Base-by-base conservation (phyloP, 2,113 vertebrate genomes). In the Spea multiplicata region DNA sequence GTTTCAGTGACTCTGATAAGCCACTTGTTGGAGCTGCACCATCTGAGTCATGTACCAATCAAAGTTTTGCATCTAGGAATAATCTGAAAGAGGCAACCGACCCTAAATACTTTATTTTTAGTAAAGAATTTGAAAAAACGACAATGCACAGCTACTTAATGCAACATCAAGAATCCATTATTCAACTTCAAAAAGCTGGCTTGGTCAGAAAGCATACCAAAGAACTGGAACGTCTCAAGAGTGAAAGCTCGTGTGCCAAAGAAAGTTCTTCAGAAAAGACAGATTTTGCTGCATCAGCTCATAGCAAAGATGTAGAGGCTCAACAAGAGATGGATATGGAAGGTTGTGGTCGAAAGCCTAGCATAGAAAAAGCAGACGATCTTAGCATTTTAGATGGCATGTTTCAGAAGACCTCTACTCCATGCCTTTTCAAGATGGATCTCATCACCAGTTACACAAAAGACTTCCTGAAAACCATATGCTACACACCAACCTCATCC, bases 131-230 rank as follows among this genome's bases (percentile, higher is more conserved):
- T 2, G 94, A 91, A 52, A 93, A 86, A 17, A 88, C 91, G 0
- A 87, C 82, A 0, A 3, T 84, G 6, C 91, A 4, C 74, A 95
- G 94, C 81, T 93, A 91, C 84, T 14, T 92, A 73, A 94, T 90
- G 88, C 94, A 93, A 85, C 95, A 93, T 46, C 94, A 95, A 88
- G 96, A 96, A 74, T 92, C 93, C 0, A 94, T 96, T 8, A 85
- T 94, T 0, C 93, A 96, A 88, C 88, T 96, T 73, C 93, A 94
- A 85, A 93, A 87, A 53, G 94, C 95, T 0, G 96, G 96, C 0
- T 80, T 98, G 85, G 96, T 98, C 47, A 93, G 95, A 75, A 95
- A 95, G 46, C 94, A 91, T 81, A 95, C 96, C 78, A 92, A 95
- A 80, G 94, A 94, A 78, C 90, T 98, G 3, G 96, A 98, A 85